Percentiles rank a stretch among this genome's conserved stretches.
These are phyloP conservation scores for Morelia viridis DNA, from an alignment of 2,797 vertebrate species.

Conservation along the genomic window DNA sequence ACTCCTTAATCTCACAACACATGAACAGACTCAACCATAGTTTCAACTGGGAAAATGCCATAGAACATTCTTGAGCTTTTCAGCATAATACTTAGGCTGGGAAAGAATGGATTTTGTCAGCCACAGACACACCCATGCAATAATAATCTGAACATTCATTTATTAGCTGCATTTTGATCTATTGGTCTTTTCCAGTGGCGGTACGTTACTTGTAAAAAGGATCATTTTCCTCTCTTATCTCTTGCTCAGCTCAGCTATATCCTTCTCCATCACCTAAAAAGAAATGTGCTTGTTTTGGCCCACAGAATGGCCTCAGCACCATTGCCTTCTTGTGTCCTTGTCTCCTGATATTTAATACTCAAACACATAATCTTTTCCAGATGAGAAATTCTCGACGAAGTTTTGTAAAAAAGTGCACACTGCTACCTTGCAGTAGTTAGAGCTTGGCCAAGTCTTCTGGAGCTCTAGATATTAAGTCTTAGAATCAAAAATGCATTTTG, in stretches of 20 bases:
- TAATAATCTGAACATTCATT: not conserved
- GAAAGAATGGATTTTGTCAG: not conserved
- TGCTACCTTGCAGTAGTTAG: not conserved
- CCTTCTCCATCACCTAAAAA: not conserved
- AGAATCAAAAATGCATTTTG: not conserved
- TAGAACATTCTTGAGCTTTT: not conserved
- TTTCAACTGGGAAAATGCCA: not conserved
- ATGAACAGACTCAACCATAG: no score
- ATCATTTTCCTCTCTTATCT: not conserved
- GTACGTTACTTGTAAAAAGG: not conserved
- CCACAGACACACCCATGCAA: not conserved
- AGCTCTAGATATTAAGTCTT: not conserved
- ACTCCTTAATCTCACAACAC: no score
- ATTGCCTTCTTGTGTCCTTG: not conserved
- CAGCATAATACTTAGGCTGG: not conserved
- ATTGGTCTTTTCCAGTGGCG: not conserved
- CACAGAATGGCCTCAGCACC: not conserved
- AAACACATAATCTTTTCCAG: not conserved
- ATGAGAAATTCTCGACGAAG: no score
- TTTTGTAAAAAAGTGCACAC: not conserved
- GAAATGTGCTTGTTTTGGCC: not conserved
- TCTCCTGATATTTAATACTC: not conserved
- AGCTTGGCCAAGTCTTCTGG: not conserved
- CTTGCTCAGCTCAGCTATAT: not conserved
- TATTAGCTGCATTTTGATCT: not conserved